These are phyloP conservation scores for Seira ritae DNA, from an alignment of 2,888 invertebrate genomes.

Conservation along the genomic window DNA sequence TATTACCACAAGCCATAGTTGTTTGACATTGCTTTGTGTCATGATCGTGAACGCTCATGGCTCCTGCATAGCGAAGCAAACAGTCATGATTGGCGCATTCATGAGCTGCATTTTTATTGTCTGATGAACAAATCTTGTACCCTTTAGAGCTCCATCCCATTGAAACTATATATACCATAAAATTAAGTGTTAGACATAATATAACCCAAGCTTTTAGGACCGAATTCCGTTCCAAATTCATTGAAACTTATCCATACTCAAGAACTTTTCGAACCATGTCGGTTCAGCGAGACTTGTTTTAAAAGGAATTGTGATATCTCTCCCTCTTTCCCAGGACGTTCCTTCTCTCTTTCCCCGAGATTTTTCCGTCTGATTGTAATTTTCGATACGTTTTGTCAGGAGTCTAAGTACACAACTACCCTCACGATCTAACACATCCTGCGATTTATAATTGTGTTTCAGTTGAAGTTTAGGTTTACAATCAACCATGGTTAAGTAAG, in stretches of 20 bases:
- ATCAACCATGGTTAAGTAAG: not conserved
- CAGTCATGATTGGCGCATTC: conserved; percentile 48
- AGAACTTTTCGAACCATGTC: not conserved
- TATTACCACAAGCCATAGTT: not conserved
- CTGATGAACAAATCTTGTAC: conserved; percentile 24
- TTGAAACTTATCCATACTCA: conserved; percentile 12
- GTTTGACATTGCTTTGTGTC: not conserved
- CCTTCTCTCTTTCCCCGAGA: conserved; percentile 16
- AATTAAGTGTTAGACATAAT: not conserved
- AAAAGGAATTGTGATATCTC: conserved; percentile 30
- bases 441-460: not conserved
- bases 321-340: too few species aligned
- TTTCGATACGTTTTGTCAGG: conserved; percentile 5
- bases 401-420: conserved; percentile 25
- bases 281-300: conserved; percentile 21
- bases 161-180: not conserved
- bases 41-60: conserved; percentile 12
- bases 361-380: not conserved
- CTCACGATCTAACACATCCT: conserved; percentile 46
- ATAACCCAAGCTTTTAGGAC: too few species aligned
- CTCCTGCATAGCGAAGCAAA: conserved; percentile 19
- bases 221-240: too few species aligned
- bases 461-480: not conserved
- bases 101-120: conserved; percentile 30
- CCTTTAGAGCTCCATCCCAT: conserved; percentile 29